Evolutionary conservation across 2,888 invertebrate species (phyloP), one percentile per base, ranked within the genome.

Genomic region (Coelogynopora nodosa): DNA sequence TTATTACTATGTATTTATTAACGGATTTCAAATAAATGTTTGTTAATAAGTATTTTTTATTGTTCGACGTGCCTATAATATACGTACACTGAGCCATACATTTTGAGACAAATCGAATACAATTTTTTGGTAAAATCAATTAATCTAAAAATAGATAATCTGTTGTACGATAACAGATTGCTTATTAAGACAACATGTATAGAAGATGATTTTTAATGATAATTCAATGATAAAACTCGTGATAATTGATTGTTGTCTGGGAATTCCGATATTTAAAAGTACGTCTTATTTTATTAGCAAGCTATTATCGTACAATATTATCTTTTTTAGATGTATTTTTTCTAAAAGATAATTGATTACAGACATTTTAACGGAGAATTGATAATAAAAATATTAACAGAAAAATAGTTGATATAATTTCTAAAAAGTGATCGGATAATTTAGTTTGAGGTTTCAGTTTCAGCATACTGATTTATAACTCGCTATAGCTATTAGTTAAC

Each of bases 201-300:
- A 74, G 27, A 74, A 74, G 49, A 49, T 49, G 49, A 49, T 49
- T 10, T 49, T 49, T 49, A 13, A 49, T 49, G 49, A 49, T 49
- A 49, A 10, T 49, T 49, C 5, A 49, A 49, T 49, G 49, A 49
- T 49, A 74, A 74, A 74, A 74, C 74, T 74, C 74, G 74, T 74
- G 74, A 74, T 74, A 74, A 13, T 74, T 74, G 74, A 74, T 74
- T 74, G 74, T 74, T 74, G 74, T 74, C 74, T 74, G 74, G 74
- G 74, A 74, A 74, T 74, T 74, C 74, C 74, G 74, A 74, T 74
- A 74, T 74, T 74, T 74, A 74, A 74, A 74, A 74, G 74, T 49
- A 49, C 23, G 23, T 74, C 74, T 74, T 74, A 74, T 23, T 74
- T 74, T 74, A 26, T 23, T 74, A 74, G 74, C 74, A 74, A 26